Percentiles rank a stretch among this genome's conserved stretches.
These are phyloP conservation scores for Crepidodera aurea DNA, from an alignment of 2,888 invertebrate genomes.

Conservation along the genomic window DNA sequence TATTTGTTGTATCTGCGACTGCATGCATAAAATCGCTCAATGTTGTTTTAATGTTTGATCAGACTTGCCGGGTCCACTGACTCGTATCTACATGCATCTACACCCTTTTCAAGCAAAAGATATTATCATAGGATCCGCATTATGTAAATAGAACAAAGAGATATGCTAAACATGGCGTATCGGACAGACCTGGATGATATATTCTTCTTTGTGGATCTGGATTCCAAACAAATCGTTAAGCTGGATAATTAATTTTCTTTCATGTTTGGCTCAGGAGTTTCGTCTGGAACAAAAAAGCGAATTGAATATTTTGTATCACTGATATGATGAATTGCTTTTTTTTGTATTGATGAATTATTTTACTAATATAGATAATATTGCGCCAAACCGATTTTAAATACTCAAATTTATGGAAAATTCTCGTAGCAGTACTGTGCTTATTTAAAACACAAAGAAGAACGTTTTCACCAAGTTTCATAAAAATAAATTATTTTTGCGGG, in stretches of 20 bases:
- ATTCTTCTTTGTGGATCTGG: constrained; percentile 28
- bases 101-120: constrained; percentile 36
- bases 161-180: constrained; percentile 41
- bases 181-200: constrained; percentile 36
- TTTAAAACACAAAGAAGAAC: no score
- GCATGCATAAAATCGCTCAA: constrained; percentile 27
- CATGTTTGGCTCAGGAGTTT: constrained; percentile 2
- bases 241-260: constrained; percentile 33
- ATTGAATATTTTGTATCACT: background rate
- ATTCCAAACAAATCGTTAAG: constrained; percentile 32
- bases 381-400: no score
- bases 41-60: constrained; percentile 33
- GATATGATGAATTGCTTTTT: background rate
- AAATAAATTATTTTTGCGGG: no score
- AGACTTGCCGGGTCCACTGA: constrained; percentile 30
- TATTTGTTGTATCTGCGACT: constrained; percentile 20
- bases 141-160: constrained; percentile 43
- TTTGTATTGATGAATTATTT: no score
- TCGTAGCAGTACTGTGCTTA: no score
- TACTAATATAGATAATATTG: no score
- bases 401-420: no score
- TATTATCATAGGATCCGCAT: constrained; percentile 44
- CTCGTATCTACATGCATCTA: constrained; percentile 31
- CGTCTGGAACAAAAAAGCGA: background rate
- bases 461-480: no score